A percentile compares a stretch with the other conserved stretches of the same genome.
Evolutionary conservation across 1,140 invertebrate genomes (phyloP).

Genomic region (Adelges cooleyi): DNA sequence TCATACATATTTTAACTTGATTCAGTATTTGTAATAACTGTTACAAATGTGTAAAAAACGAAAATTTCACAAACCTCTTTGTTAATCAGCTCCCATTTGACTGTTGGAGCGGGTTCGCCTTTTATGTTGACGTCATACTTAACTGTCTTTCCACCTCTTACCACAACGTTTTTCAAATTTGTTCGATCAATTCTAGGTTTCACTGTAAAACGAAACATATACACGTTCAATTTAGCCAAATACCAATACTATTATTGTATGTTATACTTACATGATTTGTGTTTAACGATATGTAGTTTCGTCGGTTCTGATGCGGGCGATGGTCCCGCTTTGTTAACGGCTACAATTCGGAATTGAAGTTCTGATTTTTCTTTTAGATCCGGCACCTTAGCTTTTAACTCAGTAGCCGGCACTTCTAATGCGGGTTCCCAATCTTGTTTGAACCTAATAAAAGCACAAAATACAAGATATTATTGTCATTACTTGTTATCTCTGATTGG

Average conservation of each 20-base stretch:
- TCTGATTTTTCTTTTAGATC: constrained; percentile 82
- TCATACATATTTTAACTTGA: too few species aligned
- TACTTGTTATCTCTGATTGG: too few species aligned
- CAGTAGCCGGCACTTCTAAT: constrained; percentile 52
- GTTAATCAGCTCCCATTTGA: constrained; percentile 69
- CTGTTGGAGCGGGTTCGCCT: constrained; percentile 86
- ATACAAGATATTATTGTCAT: neutral
- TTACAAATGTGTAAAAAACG: too few species aligned
- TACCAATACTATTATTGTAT: too few species aligned
- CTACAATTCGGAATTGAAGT: constrained; percentile 89
- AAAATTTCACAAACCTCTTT: constrained; percentile 42
- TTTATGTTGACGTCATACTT: constrained; percentile 87
- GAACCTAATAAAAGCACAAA: constrained; percentile 37
- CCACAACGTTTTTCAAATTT: constrained; percentile 78
- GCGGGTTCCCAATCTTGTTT: constrained; percentile 71
- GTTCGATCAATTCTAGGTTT: constrained; percentile 95
- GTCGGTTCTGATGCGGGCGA: constrained; percentile 89
- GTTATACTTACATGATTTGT: constrained; percentile 66
- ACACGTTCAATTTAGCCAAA: neutral
- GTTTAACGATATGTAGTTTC: constrained; percentile 80
- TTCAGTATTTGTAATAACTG: too few species aligned
- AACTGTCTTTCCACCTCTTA: constrained; percentile 82
- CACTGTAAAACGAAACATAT: constrained; percentile 47
- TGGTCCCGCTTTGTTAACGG: constrained; percentile 91
- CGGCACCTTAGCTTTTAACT: constrained; percentile 63